These are phyloP conservation scores for Apodemia duryi DNA, from an alignment of 2,888 invertebrate species.

Conservation along the genomic window DNA sequence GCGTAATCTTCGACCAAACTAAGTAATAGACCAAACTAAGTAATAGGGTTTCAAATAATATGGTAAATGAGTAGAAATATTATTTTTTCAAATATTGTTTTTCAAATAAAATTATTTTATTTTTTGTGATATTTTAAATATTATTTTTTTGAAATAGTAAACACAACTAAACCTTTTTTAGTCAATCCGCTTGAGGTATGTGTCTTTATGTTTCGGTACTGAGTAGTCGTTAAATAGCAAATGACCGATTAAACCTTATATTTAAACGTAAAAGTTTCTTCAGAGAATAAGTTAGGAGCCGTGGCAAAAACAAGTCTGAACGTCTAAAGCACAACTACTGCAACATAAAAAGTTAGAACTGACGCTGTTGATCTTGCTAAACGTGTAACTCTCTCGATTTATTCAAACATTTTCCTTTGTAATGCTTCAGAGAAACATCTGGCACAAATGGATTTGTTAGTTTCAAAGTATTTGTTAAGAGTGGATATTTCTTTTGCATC, in stretches of 20 bases:
- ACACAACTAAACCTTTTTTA: too few relatives aligned
- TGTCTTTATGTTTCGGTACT: background rate
- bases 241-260: background rate
- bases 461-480: conserved; percentile 14
- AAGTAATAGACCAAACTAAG: too few relatives aligned
- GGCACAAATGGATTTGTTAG: conserved; percentile 14
- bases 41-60: too few relatives aligned
- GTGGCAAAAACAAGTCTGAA: background rate
- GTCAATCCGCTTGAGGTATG: too few relatives aligned
- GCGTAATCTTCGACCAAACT: too few relatives aligned
- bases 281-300: conserved; percentile 1
- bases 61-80: too few relatives aligned
- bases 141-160: too few relatives aligned
- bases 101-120: too few relatives aligned
- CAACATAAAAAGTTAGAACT: conserved; percentile 11
- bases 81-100: too few relatives aligned
- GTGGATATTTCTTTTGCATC: conserved; percentile 7
- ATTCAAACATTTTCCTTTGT: conserved; percentile 15
- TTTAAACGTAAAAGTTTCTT: conserved; percentile 6
- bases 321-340: conserved; percentile 10
- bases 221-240: background rate
- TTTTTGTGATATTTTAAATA: too few relatives aligned
- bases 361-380: conserved; percentile 12
- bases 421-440: conserved; percentile 11
- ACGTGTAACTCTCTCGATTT: conserved; percentile 10